Conservation (phyloP, 2,113 vertebrate genomes). For the Albula goreensis region DNA sequence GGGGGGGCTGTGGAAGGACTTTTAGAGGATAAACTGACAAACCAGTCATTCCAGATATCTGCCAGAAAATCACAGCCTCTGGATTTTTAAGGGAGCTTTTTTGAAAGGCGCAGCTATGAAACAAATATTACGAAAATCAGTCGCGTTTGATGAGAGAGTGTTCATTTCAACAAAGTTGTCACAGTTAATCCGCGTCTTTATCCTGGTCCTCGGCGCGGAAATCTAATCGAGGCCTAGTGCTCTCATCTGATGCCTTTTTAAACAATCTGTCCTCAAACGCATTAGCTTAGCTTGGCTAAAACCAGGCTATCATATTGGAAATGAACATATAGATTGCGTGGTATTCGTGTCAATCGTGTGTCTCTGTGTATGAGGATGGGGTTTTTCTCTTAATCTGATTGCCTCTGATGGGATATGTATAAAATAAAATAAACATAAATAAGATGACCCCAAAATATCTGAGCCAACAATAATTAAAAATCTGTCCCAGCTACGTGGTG, state of each 20-base stretch:
- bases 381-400: slow-evolving; percentile 61
- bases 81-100: slow-evolving; percentile 21
- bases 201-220: slow-evolving; percentile 63
- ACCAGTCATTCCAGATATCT: slow-evolving; percentile 58
- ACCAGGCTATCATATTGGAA: slow-evolving; percentile 46
- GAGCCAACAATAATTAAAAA: slow-evolving; percentile 44
- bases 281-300: slow-evolving; percentile 34
- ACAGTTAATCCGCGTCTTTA: slow-evolving; percentile 67
- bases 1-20: background rate
- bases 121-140: slow-evolving; percentile 36
- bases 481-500: background rate
- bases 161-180: slow-evolving; percentile 68
- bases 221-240: slow-evolving; percentile 61
- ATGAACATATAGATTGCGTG: slow-evolving; percentile 60
- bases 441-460: slow-evolving; percentile 63
- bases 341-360: background rate
- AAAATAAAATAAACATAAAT: slow-evolving; percentile 33
- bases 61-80: slow-evolving; percentile 58
- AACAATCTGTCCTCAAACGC: slow-evolving; percentile 42
- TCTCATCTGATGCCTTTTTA: slow-evolving; percentile 62
- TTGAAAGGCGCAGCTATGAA: background rate
- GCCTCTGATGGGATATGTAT: slow-evolving; percentile 37
- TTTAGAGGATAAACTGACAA: slow-evolving; percentile 8
- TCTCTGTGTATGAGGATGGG: background rate
- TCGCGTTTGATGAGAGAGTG: slow-evolving; percentile 45